phyloP scores from a whole-genome alignment of 2,797 vertebrate species.

The Typhlichthys eigenmanni region DNA sequence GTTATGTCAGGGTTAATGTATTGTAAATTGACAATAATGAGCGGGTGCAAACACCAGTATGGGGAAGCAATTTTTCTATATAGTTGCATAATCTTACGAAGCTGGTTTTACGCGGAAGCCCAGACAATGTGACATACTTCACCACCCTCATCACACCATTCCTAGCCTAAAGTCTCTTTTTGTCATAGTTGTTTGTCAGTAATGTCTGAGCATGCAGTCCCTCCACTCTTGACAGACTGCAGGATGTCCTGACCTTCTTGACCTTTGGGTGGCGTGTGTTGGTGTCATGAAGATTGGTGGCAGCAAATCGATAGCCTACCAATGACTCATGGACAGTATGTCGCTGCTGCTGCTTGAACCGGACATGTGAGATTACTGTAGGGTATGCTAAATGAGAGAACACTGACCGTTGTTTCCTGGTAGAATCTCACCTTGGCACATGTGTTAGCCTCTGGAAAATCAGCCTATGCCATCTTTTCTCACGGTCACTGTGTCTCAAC shows the following conservation, averaged over 20 bases:
- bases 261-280: conserved; percentile 48
- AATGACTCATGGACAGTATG: conserved; percentile 57
- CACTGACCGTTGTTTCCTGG: conserved; percentile 44
- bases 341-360: conserved; percentile 49
- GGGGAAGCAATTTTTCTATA: conserved; percentile 49
- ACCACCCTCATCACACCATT: conserved; percentile 9
- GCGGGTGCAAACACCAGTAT: conserved; percentile 67
- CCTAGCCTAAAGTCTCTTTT: conserved; percentile 26
- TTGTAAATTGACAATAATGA: conserved; percentile 73
- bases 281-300: conserved; percentile 52
- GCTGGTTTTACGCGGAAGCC: neutral
- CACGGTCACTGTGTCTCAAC: conserved; percentile 34
- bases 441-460: conserved; percentile 31
- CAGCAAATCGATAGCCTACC: conserved; percentile 59
- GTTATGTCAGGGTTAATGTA: conserved; percentile 19
- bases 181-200: conserved; percentile 8
- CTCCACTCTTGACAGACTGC: conserved; percentile 26
- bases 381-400: conserved; percentile 33
- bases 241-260: conserved; percentile 53
- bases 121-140: conserved; percentile 10
- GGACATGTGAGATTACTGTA: conserved; percentile 44
- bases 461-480: conserved; percentile 18
- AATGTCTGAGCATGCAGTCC: conserved; percentile 30
- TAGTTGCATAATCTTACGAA: conserved; percentile 17
- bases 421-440: conserved; percentile 30